Evolutionary conservation across 2,113 vertebrate species (phyloP), one percentile per base, ranked within the genome.

Genomic region (Oncorhynchus nerka): DNA sequence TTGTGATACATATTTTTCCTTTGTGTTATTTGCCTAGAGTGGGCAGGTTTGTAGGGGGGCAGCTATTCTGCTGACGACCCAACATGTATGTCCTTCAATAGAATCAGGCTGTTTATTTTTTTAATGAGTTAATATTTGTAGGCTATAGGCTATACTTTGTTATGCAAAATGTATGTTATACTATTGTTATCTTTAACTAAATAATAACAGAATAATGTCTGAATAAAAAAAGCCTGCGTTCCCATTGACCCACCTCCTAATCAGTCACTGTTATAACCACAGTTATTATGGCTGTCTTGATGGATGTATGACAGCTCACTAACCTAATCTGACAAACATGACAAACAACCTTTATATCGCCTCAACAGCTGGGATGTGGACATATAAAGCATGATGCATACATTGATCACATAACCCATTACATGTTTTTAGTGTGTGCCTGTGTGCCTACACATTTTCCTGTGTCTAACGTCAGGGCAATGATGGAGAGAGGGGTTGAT

Each of bases 11-110:
- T 88, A 83, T 87, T 90, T 55, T 85, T 79, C 70, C 86, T 91
- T 92, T 91, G 87, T 92, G 84, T 77, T 78, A 83, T 89, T 62
- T 62, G n/a, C 59, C 59, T n/a, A 84, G 86, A 84, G 75, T 83
- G 81, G 86, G 81, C 88, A 88, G 84, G 81, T 87, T 76, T 55
- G 3, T 71, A 30, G 75, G 81, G 78, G 59, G 5, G 66, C 70
- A 55, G 59, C 59, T 22, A 8, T 62, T 62, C 20, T 16, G n/a
- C 2, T 16, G 39, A 45, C 39, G 39, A 45, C 39, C 39, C 12
- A 57, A 57, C 20, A 57, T 55, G 19, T 57, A 4, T 20, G 55
- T 57, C 20, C 55, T 57, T 20, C 4, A 19, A 57, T 57, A 57
- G 13, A 57, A 57, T 57, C 19, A 57, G 19, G n/a, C n/a, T 62